These are phyloP conservation scores for Ophraella communa DNA, from an alignment of 2,888 invertebrate species.

Conservation along the genomic window DNA sequence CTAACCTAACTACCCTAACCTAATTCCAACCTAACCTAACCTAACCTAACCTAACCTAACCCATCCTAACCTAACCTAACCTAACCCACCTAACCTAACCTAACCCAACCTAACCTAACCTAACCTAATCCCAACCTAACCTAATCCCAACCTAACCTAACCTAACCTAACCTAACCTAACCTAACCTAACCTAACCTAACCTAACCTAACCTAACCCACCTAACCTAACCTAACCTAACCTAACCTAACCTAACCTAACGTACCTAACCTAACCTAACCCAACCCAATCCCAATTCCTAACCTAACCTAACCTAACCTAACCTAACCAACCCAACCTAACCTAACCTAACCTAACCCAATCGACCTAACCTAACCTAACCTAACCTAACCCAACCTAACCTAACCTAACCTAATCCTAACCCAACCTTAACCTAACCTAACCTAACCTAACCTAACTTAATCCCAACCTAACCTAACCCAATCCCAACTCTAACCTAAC, in stretches of 20 bases:
- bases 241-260: neutral
- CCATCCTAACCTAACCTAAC: slow-evolving; percentile 9
- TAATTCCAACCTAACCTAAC: slow-evolving; percentile 15
- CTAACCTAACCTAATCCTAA: slow-evolving; percentile 32
- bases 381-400: slow-evolving; percentile 33
- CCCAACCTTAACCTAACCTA: too few relatives aligned
- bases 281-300: slow-evolving; percentile 32
- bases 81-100: slow-evolving; percentile 12
- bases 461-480: too few relatives aligned
- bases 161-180: slow-evolving; percentile 8
- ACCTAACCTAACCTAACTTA: too few relatives aligned
- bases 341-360: slow-evolving; percentile 34
- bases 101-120: slow-evolving; percentile 10
- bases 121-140: slow-evolving; percentile 12
- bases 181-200: slow-evolving; percentile 31
- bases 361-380: slow-evolving; percentile 34
- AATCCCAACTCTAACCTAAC: too few relatives aligned
- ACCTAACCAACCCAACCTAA: slow-evolving; percentile 33
- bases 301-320: slow-evolving; percentile 34
- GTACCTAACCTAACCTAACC: slow-evolving; percentile 32
- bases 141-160: slow-evolving; percentile 13
- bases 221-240: neutral
- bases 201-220: slow-evolving; percentile 26
- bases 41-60: slow-evolving; percentile 12
- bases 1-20: slow-evolving; percentile 29